Conservation (phyloP, 35 echinoderm and acorn worm species). For the Nesometra sesokonis region DNA sequence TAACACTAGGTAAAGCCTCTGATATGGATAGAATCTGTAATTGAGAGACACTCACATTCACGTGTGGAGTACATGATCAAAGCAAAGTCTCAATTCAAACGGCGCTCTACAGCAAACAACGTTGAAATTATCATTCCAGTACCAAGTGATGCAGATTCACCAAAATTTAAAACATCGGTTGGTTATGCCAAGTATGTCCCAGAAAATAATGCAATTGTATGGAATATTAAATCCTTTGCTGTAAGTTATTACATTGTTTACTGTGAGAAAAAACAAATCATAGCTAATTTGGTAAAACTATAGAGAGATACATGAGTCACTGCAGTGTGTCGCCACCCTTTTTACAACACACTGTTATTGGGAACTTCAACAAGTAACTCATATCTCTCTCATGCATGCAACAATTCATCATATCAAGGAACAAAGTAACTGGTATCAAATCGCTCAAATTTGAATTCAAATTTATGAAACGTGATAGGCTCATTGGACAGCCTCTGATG, state of each 20-base stretch:
- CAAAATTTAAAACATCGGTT: slow-evolving; percentile 96
- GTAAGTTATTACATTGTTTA: slow-evolving; percentile 62
- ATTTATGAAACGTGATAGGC: too few species aligned
- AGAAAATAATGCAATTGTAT: slow-evolving; percentile 62
- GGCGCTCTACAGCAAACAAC: slow-evolving; percentile 93
- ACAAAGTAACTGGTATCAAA: too few species aligned
- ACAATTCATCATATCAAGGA: too few species aligned
- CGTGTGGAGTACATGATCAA: slow-evolving; percentile 99
- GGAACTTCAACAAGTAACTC: too few species aligned
- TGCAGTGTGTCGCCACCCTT: too few species aligned
- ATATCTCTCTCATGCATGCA: too few species aligned
- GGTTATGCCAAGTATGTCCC: slow-evolving; percentile 87
- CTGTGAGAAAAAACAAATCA: too few species aligned
- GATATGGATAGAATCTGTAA: slow-evolving; percentile 99
- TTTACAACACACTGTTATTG: too few species aligned
- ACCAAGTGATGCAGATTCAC: slow-evolving; percentile 96
- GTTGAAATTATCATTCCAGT: slow-evolving; percentile 92
- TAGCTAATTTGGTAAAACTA: too few species aligned
- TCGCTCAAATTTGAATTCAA: too few species aligned
- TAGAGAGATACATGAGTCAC: too few species aligned
- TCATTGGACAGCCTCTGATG: too few species aligned
- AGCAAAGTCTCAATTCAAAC: slow-evolving; percentile 97
- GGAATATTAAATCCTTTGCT: slow-evolving; percentile 95
- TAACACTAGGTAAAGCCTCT: slow-evolving; percentile 98
- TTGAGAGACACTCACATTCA: slow-evolving; percentile 95